Evolutionary conservation across 2,888 invertebrate species (phyloP).

Genomic region (Mayetiola destructor): DNA sequence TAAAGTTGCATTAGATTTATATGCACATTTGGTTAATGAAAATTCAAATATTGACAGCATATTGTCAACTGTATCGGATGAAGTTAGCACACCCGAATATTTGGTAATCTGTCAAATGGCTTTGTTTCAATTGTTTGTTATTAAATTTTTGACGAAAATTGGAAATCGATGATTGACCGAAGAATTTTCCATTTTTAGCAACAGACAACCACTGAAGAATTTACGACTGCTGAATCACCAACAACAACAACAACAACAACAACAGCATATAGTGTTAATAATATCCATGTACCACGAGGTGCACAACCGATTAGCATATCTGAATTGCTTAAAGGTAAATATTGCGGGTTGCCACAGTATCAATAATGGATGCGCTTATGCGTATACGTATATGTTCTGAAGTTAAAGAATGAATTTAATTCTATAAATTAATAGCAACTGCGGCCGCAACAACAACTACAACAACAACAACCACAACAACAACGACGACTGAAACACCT

Average conservation of each 20-base stretch:
- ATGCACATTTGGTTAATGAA: conserved; percentile 58
- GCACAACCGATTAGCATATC: too few species aligned
- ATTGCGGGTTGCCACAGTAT: too few species aligned
- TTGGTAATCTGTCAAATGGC: too few species aligned
- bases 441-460: conserved; percentile 38
- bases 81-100: not conserved
- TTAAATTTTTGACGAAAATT: not conserved
- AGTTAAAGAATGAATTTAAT: too few species aligned
- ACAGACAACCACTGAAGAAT: not conserved
- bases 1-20: conserved; percentile 68
- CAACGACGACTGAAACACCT: conserved; percentile 35
- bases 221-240: conserved; percentile 27
- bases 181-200: not conserved
- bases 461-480: conserved; percentile 31
- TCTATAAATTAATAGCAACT: conserved; percentile 41
- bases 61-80: conserved; percentile 22
- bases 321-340: too few species aligned
- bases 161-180: not conserved
- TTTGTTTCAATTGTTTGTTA: too few species aligned
- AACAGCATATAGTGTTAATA: too few species aligned
- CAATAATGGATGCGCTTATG: too few species aligned
- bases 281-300: not conserved
- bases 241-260: conserved; percentile 39
- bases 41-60: conserved; percentile 40
- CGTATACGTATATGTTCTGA: too few species aligned